phyloP scores from a whole-genome alignment of 2,113 vertebrate genomes.

The Pterophyllum scalare region DNA sequence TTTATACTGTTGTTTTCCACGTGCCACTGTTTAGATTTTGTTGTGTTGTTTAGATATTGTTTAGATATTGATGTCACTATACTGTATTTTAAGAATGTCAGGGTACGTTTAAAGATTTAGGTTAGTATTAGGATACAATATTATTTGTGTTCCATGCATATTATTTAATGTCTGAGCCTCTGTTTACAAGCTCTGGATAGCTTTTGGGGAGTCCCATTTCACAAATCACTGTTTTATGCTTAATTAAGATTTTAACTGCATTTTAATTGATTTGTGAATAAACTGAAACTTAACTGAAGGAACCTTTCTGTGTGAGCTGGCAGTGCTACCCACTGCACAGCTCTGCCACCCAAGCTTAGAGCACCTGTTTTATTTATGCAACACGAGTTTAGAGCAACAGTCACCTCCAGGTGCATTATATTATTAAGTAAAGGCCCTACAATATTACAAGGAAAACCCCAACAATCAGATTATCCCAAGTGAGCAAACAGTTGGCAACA shows the following conservation, averaged over 20 bases:
- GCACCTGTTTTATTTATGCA: neutral
- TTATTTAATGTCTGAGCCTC: neutral
- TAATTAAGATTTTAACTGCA: neutral
- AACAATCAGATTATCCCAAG: neutral
- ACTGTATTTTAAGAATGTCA: neutral
- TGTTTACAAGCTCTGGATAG: neutral
- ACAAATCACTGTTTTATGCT: neutral
- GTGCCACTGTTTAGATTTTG: neutral
- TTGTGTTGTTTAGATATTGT: too few species aligned
- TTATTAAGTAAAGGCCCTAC: neutral
- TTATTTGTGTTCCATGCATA: neutral
- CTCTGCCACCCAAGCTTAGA: neutral
- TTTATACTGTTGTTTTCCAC: neutral
- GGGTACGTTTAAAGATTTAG: neutral
- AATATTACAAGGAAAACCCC: neutral
- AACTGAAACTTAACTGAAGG: neutral
- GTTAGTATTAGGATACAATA: neutral
- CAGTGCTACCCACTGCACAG: too few species aligned
- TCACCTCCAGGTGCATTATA: too few species aligned
- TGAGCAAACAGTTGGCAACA: neutral
- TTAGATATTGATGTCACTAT: neutral
- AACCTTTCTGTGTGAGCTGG: neutral
- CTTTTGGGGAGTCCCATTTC: neutral
- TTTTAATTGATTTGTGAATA: conserved; percentile 5
- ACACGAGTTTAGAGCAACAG: neutral